Evolutionary conservation across 37 sponge, comb jelly and placozoan genomes (phyloP).

Genomic region (Axinella damicornis): DNA sequence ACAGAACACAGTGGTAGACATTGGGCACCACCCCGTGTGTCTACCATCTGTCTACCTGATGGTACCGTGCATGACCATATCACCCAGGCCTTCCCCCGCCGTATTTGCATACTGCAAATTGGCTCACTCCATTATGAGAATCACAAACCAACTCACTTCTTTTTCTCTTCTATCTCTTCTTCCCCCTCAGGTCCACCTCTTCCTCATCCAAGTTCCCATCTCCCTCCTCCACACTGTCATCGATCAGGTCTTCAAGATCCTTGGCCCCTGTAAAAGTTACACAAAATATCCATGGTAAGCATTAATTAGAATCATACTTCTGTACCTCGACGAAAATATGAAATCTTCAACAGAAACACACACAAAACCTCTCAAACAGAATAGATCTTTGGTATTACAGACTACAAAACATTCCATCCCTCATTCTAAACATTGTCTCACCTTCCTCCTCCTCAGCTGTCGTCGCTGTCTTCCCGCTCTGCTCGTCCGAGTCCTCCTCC

Average conservation of each 20-base stretch:
- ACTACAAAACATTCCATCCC: too few relatives aligned
- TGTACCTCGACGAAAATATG: background rate
- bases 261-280: background rate
- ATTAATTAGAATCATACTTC: conserved; percentile 42
- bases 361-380: background rate
- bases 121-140: too few relatives aligned
- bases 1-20: too few relatives aligned
- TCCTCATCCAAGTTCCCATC: too few relatives aligned
- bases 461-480: conserved; percentile 18
- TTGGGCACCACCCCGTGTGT: too few relatives aligned
- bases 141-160: too few relatives aligned
- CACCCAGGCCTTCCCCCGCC: too few relatives aligned
- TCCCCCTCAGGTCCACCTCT: conserved; percentile 21
- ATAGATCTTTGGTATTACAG: background rate
- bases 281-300: conserved; percentile 14
- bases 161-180: conserved; percentile 33
- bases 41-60: too few relatives aligned
- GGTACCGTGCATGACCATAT: too few relatives aligned
- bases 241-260: conserved; percentile 43
- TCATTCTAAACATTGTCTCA: too few relatives aligned
- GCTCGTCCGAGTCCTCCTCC: conserved; percentile 45
- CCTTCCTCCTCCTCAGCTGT: conserved; percentile 23
- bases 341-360: too few relatives aligned
- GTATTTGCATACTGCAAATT: too few relatives aligned
- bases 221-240: conserved; percentile 50